A percentile compares a stretch with the other conserved stretches of the same genome.
These are phyloP conservation scores for Cephalopterus ornatus DNA, from an alignment of 2,113 vertebrate genomes.

Conservation along the genomic window DNA sequence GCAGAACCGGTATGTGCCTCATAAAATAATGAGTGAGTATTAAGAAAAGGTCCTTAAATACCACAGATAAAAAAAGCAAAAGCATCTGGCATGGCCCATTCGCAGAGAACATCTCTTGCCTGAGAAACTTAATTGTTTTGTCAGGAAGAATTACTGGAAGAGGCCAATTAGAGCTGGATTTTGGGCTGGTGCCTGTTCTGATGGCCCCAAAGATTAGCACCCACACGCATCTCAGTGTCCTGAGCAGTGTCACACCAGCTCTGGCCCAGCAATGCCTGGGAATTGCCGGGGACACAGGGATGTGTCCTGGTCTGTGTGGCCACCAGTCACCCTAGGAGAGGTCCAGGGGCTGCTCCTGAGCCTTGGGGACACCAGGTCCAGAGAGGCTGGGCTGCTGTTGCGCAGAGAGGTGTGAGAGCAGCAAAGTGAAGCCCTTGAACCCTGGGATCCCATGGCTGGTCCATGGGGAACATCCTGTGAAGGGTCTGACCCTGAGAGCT, in stretches of 20 bases:
- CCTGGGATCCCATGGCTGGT: not conserved
- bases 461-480: not conserved
- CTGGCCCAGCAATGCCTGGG: not conserved
- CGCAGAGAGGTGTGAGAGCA: not conserved
- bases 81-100: not conserved
- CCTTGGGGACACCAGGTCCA: rapidly evolving
- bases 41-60: conserved; percentile 50
- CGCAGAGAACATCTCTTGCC: conserved; percentile 48
- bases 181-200: not conserved
- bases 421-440: not conserved
- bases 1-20: not conserved
- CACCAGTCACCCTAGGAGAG: not conserved
- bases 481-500: not conserved
- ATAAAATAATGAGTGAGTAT: conserved; percentile 40
- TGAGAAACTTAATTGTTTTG: conserved; percentile 59
- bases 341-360: not conserved
- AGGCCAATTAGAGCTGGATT: conserved; percentile 46
- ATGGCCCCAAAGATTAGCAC: conserved; percentile 32
- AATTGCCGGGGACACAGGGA: not conserved
- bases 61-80: conserved; percentile 47
- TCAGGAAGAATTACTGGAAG: conserved; percentile 43
- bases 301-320: not conserved
- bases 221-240: conserved; percentile 3
- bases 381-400: not conserved
- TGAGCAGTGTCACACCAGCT: not conserved